Evolutionary conservation across 2,113 vertebrate species (phyloP).

Genomic region (Nothoprocta pentlandii): DNA sequence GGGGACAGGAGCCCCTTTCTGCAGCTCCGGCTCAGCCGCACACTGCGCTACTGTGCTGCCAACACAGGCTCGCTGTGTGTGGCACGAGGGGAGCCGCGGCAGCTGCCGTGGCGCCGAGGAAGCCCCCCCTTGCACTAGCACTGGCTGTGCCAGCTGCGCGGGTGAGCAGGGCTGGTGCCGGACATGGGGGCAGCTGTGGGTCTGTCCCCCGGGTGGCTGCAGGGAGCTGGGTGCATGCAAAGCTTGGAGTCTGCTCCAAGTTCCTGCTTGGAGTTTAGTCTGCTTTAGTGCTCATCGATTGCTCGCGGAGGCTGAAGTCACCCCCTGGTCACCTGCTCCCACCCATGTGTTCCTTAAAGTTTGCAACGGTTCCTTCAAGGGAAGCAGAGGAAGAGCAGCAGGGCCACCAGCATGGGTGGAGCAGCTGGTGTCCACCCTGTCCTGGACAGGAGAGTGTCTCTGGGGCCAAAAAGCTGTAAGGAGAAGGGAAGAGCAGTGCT

Average conservation of each 20-base stretch:
- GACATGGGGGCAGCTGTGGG: not conserved
- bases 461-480: not conserved
- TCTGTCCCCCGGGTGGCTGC: not conserved
- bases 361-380: not conserved
- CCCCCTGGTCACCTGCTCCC: not conserved
- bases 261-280: not conserved
- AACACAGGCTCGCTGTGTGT: conserved; percentile 7
- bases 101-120: conserved; percentile 20
- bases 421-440: not conserved
- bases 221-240: not conserved
- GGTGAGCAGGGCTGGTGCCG: not conserved
- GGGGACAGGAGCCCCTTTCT: conserved; percentile 19
- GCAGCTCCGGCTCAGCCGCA: not conserved
- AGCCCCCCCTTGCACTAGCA: not conserved
- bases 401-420: not conserved
- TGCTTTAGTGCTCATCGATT: not conserved
- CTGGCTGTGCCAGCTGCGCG: not conserved
- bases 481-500: not conserved
- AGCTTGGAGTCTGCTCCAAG: accelerated
- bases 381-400: not conserved
- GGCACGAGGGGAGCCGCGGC: not conserved
- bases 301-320: not conserved
- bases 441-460: too few species aligned
- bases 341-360: not conserved
- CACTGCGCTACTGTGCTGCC: not conserved